phyloP scores from a whole-genome alignment of 2,888 invertebrate species.

The Drosophila subsilvestris region DNA sequence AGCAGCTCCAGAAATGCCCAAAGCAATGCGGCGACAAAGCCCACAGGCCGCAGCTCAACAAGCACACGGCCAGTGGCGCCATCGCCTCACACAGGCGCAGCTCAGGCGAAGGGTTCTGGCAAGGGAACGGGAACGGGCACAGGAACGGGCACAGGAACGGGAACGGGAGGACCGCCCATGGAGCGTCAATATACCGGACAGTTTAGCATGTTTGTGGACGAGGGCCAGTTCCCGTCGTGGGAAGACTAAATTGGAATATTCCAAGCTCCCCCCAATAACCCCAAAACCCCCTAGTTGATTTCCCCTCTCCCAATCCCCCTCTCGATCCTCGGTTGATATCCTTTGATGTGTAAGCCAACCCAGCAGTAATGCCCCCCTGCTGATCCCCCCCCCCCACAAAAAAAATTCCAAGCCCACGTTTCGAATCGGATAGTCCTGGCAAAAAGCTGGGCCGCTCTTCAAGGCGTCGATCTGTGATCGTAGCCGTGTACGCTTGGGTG shows the following conservation, averaged over 20 bases:
- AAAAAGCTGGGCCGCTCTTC: neutral
- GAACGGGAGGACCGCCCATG: conserved; percentile 65
- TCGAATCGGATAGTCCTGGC: neutral
- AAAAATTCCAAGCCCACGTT: neutral
- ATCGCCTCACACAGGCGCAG: conserved; percentile 9
- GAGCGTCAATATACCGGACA: conserved; percentile 78
- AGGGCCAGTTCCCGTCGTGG: conserved; percentile 87
- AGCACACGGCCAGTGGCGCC: conserved; percentile 33
- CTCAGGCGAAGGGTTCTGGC: conserved; percentile 15
- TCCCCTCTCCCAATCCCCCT: neutral
- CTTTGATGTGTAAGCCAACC: neutral
- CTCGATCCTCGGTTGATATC: neutral
- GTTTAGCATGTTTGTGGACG: conserved; percentile 86
- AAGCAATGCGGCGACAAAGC: conserved; percentile 75
- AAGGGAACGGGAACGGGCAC: conserved; percentile 55
- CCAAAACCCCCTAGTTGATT: neutral
- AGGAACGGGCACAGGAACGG: conserved; percentile 16
- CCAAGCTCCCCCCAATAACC: neutral
- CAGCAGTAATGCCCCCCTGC: neutral
- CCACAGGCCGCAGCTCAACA: conserved; percentile 31
- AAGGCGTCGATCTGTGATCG: conserved; percentile 1
- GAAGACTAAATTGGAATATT: conserved; percentile 86
- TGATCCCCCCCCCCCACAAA: no score
- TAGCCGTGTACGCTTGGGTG: neutral
- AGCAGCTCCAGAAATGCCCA: conserved; percentile 70